phyloP scores from a whole-genome alignment of 2,113 vertebrate species.

The Atrichornis clamosus region DNA sequence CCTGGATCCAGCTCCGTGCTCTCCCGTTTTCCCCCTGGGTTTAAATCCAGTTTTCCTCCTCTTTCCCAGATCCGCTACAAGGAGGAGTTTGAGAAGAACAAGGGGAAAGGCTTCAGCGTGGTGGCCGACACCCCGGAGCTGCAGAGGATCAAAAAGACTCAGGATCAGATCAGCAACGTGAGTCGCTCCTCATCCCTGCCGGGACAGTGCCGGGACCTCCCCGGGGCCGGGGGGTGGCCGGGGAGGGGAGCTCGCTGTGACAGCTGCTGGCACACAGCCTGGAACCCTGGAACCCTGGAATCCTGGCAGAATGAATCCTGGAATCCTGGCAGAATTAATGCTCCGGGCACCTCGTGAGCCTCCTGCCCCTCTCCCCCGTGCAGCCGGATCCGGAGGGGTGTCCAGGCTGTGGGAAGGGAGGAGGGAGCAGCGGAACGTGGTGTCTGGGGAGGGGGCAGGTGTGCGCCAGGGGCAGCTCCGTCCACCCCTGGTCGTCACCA shows the following conservation, averaged over 20 bases:
- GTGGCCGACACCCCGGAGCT: conserved; percentile 92
- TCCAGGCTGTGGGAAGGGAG: background rate
- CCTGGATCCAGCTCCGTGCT: fast-evolving
- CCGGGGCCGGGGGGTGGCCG: background rate
- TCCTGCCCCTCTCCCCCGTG: background rate
- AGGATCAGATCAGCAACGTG: conserved; percentile 97
- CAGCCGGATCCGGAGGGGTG: background rate
- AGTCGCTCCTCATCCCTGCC: background rate
- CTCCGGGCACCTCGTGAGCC: background rate
- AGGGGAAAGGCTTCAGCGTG: conserved; percentile 91
- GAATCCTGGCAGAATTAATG: background rate
- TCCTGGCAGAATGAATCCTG: background rate
- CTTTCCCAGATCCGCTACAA: conserved; percentile 87
- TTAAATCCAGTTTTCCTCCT: fast-evolving
- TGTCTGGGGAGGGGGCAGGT: fast-evolving
- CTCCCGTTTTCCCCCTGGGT: fast-evolving
- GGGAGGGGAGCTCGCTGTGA: background rate
- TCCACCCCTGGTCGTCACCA: fast-evolving
- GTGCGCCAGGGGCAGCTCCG: fast-evolving
- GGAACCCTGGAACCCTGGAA: background rate
- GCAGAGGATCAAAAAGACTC: conserved; percentile 94
- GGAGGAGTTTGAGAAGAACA: conserved; percentile 98
- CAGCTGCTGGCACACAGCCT: fast-evolving
- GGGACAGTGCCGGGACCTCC: background rate
- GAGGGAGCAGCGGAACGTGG: background rate